Base-by-base conservation (phyloP, 2,888 invertebrate species). In the Platerodrilus igneus region DNA sequence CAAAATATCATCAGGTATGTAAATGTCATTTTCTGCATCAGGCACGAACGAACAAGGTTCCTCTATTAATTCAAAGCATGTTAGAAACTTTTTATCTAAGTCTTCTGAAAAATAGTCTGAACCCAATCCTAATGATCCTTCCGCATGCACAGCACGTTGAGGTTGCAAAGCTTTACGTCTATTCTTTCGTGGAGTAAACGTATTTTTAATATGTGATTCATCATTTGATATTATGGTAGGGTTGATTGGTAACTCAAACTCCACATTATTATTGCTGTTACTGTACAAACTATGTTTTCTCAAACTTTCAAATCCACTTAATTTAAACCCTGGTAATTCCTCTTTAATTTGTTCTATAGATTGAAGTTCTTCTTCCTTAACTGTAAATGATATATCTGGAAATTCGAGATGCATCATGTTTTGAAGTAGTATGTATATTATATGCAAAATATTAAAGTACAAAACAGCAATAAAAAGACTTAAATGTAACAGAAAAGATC, bases 161-260 rank as follows among this genome's bases (percentile, higher is more conserved):
- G 66, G 66, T 23, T 57, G 53, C 3, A 60, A 37, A 3, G 60
- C 55, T 49, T 66, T 66, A 15, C 66, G 49, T 34, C 62, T 55
- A 34, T 56, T 63, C 46, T 56, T 61, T 10, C 58, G 50, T 3
- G 53, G 55, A 16, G 47, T 45, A 14, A 28, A 9, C 21, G 33
- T 48, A 21, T 48, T 46, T 37, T 49, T 47, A 5, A 32, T 30
- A 13, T 47, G 41, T 26, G 45, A 29, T 35, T 52, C 49, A 32
- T 51, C 50, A 28, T 29, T 37, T 6, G 45, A 37, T 26, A 42
- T 44, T 35, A 45, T 46, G 8, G 36, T 46, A 6, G 45, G 41
- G 9, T 40, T 47, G 3, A 53, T 25, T 14, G 46, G 47, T 30
- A 53, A 40, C 4, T 50, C 51, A 11, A 55, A 34, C 29, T 48